phyloP scores from a whole-genome alignment of 1,140 invertebrate species.

The Spodoptera frugiperda region DNA sequence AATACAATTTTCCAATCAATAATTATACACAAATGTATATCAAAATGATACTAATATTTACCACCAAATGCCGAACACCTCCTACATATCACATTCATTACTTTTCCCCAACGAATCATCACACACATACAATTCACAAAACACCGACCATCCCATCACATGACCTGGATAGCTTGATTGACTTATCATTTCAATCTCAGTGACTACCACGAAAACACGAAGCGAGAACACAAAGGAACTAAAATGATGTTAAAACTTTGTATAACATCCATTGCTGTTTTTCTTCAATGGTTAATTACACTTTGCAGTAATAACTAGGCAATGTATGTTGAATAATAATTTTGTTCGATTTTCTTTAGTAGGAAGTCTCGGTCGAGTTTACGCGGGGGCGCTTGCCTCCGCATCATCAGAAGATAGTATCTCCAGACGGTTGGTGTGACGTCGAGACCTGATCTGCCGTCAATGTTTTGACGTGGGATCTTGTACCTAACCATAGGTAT shows the following conservation, averaged over 20 bases:
- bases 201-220: constrained; percentile 18
- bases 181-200: constrained; percentile 72
- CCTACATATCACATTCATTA: neutral
- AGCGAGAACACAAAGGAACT: neutral
- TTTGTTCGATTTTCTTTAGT: neutral
- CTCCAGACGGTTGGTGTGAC: constrained; percentile 54
- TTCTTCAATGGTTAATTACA: neutral
- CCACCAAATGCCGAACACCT: too few species aligned
- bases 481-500: constrained; percentile 18
- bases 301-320: neutral
- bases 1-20: too few species aligned
- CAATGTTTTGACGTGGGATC: constrained; percentile 74
- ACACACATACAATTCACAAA: constrained; percentile 25
- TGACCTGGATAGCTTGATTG: constrained; percentile 61
- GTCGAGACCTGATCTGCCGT: constrained; percentile 64
- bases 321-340: constrained; percentile 1
- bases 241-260: neutral
- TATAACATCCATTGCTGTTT: constrained; percentile 1
- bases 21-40: too few species aligned
- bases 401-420: constrained; percentile 77
- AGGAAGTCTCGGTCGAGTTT: constrained; percentile 60
- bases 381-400: constrained; percentile 70
- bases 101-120: neutral
- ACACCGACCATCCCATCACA: constrained; percentile 29
- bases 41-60: too few species aligned